A percentile compares a stretch with the other conserved stretches of the same genome.
phyloP scores from a whole-genome alignment of 2,888 invertebrate species.

The Coremacera marginata region DNA sequence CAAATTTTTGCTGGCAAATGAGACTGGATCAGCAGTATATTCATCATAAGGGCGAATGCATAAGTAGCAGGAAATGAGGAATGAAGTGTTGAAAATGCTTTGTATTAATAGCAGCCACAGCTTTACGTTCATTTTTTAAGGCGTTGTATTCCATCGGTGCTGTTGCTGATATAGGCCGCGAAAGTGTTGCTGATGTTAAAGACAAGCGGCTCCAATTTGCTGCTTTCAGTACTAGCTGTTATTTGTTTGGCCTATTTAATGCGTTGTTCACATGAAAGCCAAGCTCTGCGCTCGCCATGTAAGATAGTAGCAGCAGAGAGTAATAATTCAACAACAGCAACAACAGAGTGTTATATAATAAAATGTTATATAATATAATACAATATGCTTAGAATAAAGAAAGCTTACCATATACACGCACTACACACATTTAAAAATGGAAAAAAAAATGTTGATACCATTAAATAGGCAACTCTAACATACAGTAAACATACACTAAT shows the following conservation, averaged over 20 bases:
- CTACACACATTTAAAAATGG: too few relatives aligned
- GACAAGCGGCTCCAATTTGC: background rate
- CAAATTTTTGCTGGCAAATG: constrained; percentile 6
- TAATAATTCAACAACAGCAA: background rate
- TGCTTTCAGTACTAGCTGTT: background rate
- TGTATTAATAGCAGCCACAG: background rate
- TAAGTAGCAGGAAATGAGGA: too few relatives aligned
- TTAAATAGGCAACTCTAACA: too few relatives aligned
- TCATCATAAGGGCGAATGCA: background rate
- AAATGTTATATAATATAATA: too few relatives aligned
- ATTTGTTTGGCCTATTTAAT: background rate
- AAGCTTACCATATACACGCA: too few relatives aligned
- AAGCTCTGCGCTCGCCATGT: background rate
- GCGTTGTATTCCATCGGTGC: background rate
- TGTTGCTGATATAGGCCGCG: background rate
- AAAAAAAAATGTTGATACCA: too few relatives aligned
- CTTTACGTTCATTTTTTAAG: background rate
- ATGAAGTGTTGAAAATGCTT: background rate
- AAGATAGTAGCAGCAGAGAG: background rate
- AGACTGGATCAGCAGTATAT: background rate
- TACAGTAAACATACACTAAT: background rate
- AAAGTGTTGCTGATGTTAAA: background rate
- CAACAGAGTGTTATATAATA: too few relatives aligned
- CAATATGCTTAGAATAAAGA: too few relatives aligned
- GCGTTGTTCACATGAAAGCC: too few relatives aligned